Base-by-base conservation (phyloP, 2,888 invertebrate genomes). In the Nemapogon koenigi region DNA sequence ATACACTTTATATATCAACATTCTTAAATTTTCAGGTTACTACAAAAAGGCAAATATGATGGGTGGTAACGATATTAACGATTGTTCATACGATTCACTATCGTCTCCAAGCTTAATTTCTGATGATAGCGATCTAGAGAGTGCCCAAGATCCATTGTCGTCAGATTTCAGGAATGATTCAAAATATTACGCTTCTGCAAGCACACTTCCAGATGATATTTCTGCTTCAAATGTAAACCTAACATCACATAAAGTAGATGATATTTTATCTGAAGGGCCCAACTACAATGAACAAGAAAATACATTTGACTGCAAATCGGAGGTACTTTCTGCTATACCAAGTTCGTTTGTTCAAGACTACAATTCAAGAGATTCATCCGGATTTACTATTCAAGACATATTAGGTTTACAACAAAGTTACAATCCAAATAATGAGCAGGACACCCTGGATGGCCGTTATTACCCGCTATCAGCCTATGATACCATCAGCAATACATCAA, bases 301-400 rank as follows among this genome's bases (percentile, higher is more conserved):
- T 42, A 28, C 53, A 4, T 72, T 62, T 41, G 65, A 68, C 37
- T 62, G 56, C 40, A 76, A 71, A 46, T 43, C 59, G 27, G 72
- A 72, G 50, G 55, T 55, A 16, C 39, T 67, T 19, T 55, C 66
- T n/a, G 49, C 64, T 2, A 51, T 69, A 40, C 58, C 65, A 18
- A 62, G 59, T 44, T 49, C 65, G 3, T 70, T 67, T 39, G 59
- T 57, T 1, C 78, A 73, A 52, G 80, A 80, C 45, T 78, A 72
- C 29, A 79, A 78, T 43, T 79, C 80, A 2, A 65, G 76, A 49
- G 80, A 80, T 45, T 78, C 79, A 0, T 68, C 65, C 1, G 70
- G 73, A 26, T 80, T 80, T 46, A 80, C 71, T 40, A 80, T 80
- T 37, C 80, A 80, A 35, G 80, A 79, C 32, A 80, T 80, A 31